Percentiles rank a stretch among this genome's conserved stretches.
phyloP scores from a whole-genome alignment of 2,113 vertebrate species.

The Seriola dumerili region DNA sequence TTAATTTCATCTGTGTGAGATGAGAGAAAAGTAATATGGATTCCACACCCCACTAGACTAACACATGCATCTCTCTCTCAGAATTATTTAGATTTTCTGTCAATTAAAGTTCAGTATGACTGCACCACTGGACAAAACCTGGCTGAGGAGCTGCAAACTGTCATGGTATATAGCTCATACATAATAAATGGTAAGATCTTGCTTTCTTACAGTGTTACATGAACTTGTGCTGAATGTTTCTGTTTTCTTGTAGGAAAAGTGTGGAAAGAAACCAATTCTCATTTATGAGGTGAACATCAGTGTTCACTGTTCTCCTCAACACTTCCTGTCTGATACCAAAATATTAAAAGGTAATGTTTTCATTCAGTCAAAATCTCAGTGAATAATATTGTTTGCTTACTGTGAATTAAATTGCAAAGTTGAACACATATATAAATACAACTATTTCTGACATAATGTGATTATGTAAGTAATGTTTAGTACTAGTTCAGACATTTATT shows the following conservation, averaged over 20 bases:
- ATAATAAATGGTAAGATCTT: background rate
- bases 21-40: background rate
- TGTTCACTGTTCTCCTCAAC: conserved; percentile 21
- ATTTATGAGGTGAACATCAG: conserved; percentile 63
- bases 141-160: conserved; percentile 61
- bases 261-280: conserved; percentile 59
- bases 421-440: background rate
- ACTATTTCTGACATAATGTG: background rate
- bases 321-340: conserved; percentile 48
- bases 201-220: background rate
- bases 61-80: conserved; percentile 68
- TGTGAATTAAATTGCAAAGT: background rate
- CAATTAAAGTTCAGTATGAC: conserved; percentile 82
- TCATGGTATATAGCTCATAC: conserved; percentile 82
- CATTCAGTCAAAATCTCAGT: background rate
- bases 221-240: background rate
- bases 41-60: background rate
- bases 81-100: conserved; percentile 86
- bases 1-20: background rate
- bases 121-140: conserved; percentile 77
- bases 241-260: conserved; percentile 16
- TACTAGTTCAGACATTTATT: background rate
- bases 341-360: conserved; percentile 62
- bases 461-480: background rate
- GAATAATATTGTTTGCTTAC: too few relatives aligned